These are phyloP conservation scores for Illadopsis cleaveri DNA, from an alignment of 2,113 vertebrate species.

Conservation along the genomic window DNA sequence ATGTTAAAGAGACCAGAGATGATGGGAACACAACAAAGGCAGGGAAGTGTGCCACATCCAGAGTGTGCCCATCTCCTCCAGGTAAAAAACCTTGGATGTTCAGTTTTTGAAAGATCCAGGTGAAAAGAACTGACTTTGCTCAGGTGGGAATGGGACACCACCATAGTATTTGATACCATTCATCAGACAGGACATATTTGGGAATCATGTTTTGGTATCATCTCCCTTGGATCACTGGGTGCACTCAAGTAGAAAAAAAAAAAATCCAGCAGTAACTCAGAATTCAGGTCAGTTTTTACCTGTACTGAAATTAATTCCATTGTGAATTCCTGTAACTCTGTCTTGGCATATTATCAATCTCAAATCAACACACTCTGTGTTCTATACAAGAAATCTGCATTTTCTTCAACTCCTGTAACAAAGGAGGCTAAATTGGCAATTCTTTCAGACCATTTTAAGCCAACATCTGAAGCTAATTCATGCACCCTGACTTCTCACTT, in stretches of 20 bases:
- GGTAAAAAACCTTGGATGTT: neutral
- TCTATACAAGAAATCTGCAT: neutral
- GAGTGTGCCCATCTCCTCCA: neutral
- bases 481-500: neutral
- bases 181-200: neutral
- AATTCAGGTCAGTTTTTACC: neutral
- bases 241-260: neutral
- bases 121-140: neutral
- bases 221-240: neutral
- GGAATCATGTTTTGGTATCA: neutral
- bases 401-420: neutral
- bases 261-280: neutral
- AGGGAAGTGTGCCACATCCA: neutral
- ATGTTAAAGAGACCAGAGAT: neutral
- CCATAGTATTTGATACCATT: fast-evolving
- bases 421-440: neutral
- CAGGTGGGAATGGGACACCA: neutral
- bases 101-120: neutral
- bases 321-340: neutral
- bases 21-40: neutral
- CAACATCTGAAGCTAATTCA: neutral
- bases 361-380: neutral
- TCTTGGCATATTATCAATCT: neutral
- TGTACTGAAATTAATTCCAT: neutral
- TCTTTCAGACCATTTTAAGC: neutral